Percentiles rank a stretch among this genome's conserved stretches.
These are phyloP conservation scores for Galendromus occidentalis DNA, from an alignment of 1,140 invertebrate genomes.

Conservation along the genomic window DNA sequence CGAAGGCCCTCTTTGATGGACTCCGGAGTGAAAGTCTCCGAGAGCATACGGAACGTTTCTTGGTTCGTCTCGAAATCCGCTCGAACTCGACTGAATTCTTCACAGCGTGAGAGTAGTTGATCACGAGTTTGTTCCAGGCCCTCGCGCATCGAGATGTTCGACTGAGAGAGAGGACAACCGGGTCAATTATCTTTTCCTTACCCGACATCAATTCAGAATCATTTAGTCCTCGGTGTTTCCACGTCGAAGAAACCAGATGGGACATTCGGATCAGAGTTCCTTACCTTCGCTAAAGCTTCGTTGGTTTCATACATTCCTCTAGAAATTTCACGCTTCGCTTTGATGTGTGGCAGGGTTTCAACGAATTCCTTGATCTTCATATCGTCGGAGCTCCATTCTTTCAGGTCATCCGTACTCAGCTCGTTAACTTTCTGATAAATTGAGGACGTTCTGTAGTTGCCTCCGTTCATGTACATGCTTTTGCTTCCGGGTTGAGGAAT, in stretches of 20 bases:
- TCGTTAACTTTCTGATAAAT: not conserved
- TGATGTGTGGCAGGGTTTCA: not conserved
- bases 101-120: not conserved
- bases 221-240: not conserved
- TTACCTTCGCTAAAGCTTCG: not conserved
- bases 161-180: not conserved
- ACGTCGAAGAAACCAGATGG: not conserved
- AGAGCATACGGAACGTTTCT: not conserved
- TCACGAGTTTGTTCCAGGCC: not conserved
- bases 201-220: not conserved
- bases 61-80: not conserved
- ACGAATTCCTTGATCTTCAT: slow-evolving; percentile 3
- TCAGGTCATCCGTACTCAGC: not conserved
- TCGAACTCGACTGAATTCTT: not conserved
- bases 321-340: not conserved
- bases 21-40: not conserved
- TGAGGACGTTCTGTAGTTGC: not conserved
- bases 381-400: not conserved
- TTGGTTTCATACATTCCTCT: not conserved
- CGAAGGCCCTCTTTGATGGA: not conserved
- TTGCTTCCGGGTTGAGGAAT: not conserved
- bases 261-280: not conserved
- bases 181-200: not conserved
- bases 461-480: slow-evolving; percentile 3
- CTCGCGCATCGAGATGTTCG: not conserved